phyloP scores from a whole-genome alignment of 2,797 vertebrate species.

The Centroberyx gerrardi region DNA sequence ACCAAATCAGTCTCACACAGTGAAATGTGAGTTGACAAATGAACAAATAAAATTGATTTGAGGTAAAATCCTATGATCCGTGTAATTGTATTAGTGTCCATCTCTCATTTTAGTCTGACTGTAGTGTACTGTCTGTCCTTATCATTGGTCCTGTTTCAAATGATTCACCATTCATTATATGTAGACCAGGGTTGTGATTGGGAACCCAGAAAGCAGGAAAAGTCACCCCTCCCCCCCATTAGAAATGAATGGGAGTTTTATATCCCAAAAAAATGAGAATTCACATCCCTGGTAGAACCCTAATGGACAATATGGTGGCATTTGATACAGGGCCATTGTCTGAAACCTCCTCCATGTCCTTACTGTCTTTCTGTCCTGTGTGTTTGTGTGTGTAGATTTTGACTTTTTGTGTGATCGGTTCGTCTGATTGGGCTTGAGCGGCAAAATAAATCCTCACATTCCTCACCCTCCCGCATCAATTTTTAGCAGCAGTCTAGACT shows the following conservation, averaged over 20 bases:
- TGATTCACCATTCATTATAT: neutral
- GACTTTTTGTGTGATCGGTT: neutral
- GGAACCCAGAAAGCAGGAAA: too few relatives aligned
- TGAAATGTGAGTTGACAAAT: conserved; percentile 48
- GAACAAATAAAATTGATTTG: conserved; percentile 72
- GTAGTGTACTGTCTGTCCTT: too few relatives aligned
- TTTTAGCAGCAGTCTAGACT: neutral
- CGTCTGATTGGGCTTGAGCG: too few relatives aligned
- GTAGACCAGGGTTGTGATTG: too few relatives aligned
- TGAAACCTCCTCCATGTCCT: too few relatives aligned
- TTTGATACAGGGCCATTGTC: neutral
- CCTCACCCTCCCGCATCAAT: too few relatives aligned
- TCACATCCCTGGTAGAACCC: neutral
- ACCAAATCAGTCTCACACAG: conserved; percentile 48
- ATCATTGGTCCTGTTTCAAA: neutral
- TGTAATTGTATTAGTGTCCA: conserved; percentile 39
- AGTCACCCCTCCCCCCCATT: too few relatives aligned
- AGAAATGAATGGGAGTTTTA: too few relatives aligned
- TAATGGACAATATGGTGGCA: neutral
- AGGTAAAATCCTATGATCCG: conserved; percentile 49
- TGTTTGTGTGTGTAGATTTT: neutral
- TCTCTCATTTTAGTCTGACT: conserved; percentile 26
- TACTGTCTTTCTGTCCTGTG: neutral
- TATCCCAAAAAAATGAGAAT: too few relatives aligned
- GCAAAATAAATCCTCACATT: too few relatives aligned